Base-by-base conservation (phyloP, 1,140 invertebrate species). In the Drosophila pandora region DNA sequence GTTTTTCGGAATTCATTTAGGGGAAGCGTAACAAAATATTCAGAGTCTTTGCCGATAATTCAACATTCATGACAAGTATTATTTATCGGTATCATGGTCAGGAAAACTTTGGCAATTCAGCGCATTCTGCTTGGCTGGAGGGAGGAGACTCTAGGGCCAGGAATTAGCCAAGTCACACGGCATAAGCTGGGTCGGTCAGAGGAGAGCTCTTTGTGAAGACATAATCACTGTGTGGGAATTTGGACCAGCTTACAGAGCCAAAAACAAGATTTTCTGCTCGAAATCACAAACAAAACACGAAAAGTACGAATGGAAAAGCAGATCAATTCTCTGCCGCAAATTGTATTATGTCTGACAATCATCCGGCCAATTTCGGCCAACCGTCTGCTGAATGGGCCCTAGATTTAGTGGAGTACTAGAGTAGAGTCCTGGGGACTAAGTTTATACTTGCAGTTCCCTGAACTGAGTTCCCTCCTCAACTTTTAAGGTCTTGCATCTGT, bases 201-300 rank as follows among this genome's bases (percentile, higher is more conserved):
- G n/a, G 13, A 52, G 39, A n/a, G 39, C 39, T 21, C 13, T 12
- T 21, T 43, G 41, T 21, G 13, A 37, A 21, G 41, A 69, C 73
- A 56, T 76, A 76, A 76, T 76, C 72, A 76, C 73, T 49, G 57
- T 76, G 69, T 69, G 61, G 63, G 54, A 60, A 61, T 39, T 28
- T 43, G n/a, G 50, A 7, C 48, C 45, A 32, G 50, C 55, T 28
- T 49, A 54, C 21, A 47, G 34, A 64, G 22, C 30, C 37, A 55
- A 62, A 65, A 61, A 49, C 59, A 43, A 71, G 76, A 79, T 69
- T 79, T 79, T 79, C 23, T 54, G 71, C 62, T 48, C 30, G 45
- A 52, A 52, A 34, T 45, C 69, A 79, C 62, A 65, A 74, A 69
- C 45, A 74, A 68, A 74, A 74, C 21, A 55, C 30, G 21, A 49